Percentiles rank a stretch among this genome's conserved stretches.
Conservation (phyloP, 1,140 invertebrate genomes). For the Rhopalosiphum maidis region DNA sequence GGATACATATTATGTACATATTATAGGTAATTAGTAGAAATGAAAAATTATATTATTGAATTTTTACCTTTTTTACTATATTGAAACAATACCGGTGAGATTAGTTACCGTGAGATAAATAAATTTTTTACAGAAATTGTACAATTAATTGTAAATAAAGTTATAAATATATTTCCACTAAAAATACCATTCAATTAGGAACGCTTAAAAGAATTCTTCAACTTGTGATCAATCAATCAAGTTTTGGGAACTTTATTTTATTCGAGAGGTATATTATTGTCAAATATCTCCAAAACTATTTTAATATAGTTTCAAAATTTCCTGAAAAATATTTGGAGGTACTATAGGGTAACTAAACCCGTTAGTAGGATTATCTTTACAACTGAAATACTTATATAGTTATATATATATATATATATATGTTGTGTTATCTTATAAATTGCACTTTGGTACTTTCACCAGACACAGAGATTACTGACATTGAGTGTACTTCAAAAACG, state of each 20-base stretch:
- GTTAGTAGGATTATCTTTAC: background rate
- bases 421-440: background rate
- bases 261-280: background rate
- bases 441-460: background rate
- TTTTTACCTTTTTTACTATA: background rate
- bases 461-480: background rate
- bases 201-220: background rate
- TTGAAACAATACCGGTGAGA: background rate
- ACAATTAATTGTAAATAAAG: background rate
- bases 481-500: slow-evolving; percentile 6
- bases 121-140: background rate
- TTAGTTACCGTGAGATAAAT: background rate
- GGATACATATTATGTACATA: background rate
- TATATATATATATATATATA: background rate
- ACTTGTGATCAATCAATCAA: background rate
- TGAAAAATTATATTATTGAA: background rate
- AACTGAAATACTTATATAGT: background rate
- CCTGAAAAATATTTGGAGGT: background rate
- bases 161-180: background rate
- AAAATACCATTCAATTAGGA: background rate
- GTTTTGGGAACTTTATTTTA: background rate
- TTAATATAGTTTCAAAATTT: background rate
- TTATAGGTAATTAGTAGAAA: background rate
- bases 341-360: background rate
- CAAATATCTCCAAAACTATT: background rate